Conservation (phyloP, 2,797 vertebrate genomes). For the Lophotriccus pileatus region DNA sequence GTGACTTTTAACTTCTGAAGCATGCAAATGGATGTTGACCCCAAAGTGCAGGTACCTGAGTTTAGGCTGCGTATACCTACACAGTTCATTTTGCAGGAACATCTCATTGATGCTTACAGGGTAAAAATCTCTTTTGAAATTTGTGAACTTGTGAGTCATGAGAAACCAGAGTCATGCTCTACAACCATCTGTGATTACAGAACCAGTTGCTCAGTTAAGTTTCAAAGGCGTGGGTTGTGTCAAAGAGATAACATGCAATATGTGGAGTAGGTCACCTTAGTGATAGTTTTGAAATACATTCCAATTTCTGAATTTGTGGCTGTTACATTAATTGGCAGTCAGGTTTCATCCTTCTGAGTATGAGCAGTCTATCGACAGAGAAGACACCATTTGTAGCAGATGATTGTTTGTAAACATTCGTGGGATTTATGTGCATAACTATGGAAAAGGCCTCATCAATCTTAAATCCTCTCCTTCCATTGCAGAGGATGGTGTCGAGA, state of each 20-base stretch:
- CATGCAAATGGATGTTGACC: neutral
- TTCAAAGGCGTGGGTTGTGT: constrained; percentile 29
- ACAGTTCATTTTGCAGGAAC: neutral
- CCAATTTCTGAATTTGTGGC: neutral
- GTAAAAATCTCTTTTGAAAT: neutral
- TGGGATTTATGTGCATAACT: neutral
- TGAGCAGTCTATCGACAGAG: neutral
- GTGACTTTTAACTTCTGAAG: neutral
- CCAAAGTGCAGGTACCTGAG: neutral
- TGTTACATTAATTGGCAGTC: neutral
- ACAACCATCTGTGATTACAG: constrained; percentile 35
- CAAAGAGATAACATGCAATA: neutral
- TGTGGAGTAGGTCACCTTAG: constrained; percentile 7
- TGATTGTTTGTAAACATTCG: constrained; percentile 20
- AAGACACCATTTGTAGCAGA: neutral
- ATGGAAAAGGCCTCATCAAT: neutral
- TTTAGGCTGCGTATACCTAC: neutral
- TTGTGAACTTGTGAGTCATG: neutral
- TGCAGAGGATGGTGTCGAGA: neutral
- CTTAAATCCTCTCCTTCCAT: neutral
- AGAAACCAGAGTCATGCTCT: neutral
- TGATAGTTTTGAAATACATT: constrained; percentile 15
- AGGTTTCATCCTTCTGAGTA: neutral
- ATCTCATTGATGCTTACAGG: neutral
- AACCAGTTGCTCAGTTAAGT: constrained; percentile 42